Evolutionary conservation across 2,888 invertebrate genomes (phyloP), one percentile per base, ranked within the genome.

Genomic region (Netelia melanura): DNA sequence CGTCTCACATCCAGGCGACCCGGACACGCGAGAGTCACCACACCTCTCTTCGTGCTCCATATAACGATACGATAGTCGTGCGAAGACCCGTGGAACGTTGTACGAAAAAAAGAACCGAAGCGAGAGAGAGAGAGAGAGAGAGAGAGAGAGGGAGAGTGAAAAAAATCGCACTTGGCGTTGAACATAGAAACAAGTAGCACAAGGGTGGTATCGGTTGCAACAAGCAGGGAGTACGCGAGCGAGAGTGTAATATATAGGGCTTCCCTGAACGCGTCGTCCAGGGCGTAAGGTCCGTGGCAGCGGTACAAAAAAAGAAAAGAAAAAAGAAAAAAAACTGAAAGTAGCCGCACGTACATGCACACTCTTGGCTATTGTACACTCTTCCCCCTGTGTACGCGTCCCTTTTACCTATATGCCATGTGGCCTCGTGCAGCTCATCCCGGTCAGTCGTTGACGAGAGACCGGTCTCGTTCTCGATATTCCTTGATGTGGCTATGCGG

Each of bases 131-230:
- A 70, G 61, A 0, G 30, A 30, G 30, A 23, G 23, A 5, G 44
- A 21, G 48, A 23, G 23, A 70, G 25, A 23, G 23, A 70, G 61
- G 5, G 30, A 30, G 30, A 23, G 23, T 62, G 61, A 72, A 68
- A 83, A 78, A 70, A 75, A 75, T 81, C 80, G 85, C 75, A 81
- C 81, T 82, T 81, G 64, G 75, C 83, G 81, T 82, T 81, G 77
- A 75, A 78, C 54, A 65, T 48, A 58, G 78, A 72, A 72, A 58
- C 72, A 65, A 72, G 81, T 71, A 81, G 71, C 54, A 58, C 43
- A 76, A 87, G 86, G 44, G 54, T 87, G 89, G 89, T 91, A 91
- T 90, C 90, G 87, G 90, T 91, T 90, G 89, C 91, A 89, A 48
- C 86, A 83, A 87, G 72, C 83, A 77, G 76, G 72, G 17, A 58